phyloP scores from a whole-genome alignment of 2,113 vertebrate species.

The Phrynosoma blainvillii region DNA sequence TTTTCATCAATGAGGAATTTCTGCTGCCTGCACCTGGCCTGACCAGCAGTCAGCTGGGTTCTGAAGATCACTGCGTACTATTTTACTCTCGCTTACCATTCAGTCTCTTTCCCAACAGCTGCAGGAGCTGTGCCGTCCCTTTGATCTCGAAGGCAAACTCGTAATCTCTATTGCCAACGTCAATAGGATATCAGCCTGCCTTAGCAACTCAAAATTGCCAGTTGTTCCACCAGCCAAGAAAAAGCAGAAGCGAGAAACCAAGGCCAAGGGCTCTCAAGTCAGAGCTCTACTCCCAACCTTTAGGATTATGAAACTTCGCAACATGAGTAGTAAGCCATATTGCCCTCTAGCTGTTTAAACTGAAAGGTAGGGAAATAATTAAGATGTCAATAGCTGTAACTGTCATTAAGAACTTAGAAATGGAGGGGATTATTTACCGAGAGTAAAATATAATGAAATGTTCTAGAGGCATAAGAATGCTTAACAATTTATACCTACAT shows the following conservation, averaged over 20 bases:
- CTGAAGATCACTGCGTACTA: slow-evolving; percentile 42
- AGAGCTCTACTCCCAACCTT: neutral
- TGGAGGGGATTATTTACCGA: neutral
- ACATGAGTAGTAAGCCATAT: neutral
- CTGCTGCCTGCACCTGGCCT: slow-evolving; percentile 68
- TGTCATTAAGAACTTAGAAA: neutral
- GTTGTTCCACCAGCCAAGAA: neutral
- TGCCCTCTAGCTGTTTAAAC: slow-evolving; percentile 19
- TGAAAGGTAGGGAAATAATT: neutral
- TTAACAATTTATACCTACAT: neutral
- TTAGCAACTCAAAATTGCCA: neutral
- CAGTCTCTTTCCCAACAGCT: slow-evolving; percentile 54
- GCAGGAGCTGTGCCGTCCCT: slow-evolving; percentile 52
- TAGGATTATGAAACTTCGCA: neutral
- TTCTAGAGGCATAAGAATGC: neutral
- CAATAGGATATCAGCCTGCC: slow-evolving; percentile 33
- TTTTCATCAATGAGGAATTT: slow-evolving; percentile 38
- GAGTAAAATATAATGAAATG: neutral
- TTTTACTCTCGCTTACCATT: slow-evolving; percentile 34
- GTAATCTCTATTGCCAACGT: slow-evolving; percentile 43
- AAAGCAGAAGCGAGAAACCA: slow-evolving; percentile 3
- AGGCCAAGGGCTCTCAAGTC: neutral
- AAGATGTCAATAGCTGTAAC: neutral
- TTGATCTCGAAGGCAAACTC: slow-evolving; percentile 57
- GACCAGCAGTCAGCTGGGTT: slow-evolving; percentile 67